A percentile compares a stretch with the other conserved stretches of the same genome.
phyloP scores from a whole-genome alignment of 2,113 vertebrate species.

The Caranx melampygus region DNA sequence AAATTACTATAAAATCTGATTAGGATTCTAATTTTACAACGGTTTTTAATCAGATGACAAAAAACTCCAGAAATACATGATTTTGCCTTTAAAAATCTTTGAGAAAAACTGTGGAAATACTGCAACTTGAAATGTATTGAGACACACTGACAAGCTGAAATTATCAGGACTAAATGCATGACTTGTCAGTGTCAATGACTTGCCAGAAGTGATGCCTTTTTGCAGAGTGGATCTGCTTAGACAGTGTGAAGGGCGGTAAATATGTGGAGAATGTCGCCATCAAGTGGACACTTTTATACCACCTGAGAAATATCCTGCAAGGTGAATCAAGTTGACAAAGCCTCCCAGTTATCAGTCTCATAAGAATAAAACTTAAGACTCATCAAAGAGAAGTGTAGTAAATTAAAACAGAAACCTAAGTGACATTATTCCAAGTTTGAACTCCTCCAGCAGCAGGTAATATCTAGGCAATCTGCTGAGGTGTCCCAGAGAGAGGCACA shows the following conservation, averaged over 20 bases:
- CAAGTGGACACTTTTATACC: slow-evolving; percentile 51
- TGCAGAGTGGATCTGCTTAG: not conserved
- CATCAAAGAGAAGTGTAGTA: not conserved
- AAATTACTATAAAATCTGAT: not conserved
- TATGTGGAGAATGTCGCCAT: slow-evolving; percentile 66
- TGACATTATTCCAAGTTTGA: not conserved
- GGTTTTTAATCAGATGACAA: not conserved
- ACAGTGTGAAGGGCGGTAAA: not conserved
- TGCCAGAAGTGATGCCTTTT: not conserved
- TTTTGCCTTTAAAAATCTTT: not conserved
- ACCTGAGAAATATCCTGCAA: not conserved
- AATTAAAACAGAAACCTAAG: not conserved
- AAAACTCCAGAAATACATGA: not conserved
- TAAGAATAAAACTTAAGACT: not conserved
- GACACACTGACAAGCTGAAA: not conserved
- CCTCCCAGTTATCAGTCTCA: not conserved
- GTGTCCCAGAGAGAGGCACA: not conserved
- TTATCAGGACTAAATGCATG: not conserved
- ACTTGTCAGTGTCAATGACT: not conserved
- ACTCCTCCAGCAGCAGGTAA: not conserved
- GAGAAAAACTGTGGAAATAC: not conserved
- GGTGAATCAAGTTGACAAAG: not conserved
- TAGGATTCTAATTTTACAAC: not conserved
- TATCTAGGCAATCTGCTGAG: not conserved
- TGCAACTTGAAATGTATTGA: not conserved